Base-by-base conservation (phyloP, 2,797 vertebrate species). In the Perodicticus potto region DNA sequence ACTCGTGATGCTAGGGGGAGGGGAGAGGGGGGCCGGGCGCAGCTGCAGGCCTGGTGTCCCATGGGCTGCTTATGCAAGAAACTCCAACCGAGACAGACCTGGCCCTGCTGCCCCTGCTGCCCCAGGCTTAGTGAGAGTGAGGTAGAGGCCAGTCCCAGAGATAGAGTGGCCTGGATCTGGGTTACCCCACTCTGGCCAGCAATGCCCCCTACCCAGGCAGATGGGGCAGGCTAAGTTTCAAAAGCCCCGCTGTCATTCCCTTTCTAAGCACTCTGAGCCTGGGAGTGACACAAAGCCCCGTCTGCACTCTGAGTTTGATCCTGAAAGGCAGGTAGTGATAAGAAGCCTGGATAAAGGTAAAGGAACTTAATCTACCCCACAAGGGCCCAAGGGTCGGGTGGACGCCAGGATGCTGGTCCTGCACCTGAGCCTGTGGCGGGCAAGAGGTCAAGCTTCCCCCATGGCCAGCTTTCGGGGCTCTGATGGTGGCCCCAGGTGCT, bases 61-160 rank as follows among this genome's bases (percentile, higher is more conserved):
- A 37, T 67, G 37, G 67, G 86, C 88, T 2, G n/a, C 90, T 98
- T 97, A 97, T 96, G 94, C 90, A 97, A 98, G 92, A 85, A 70
- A 43, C 43, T 55, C 80, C 22, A 17, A 55, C 73, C 7, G 16
- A 16, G 23, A 20, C 25, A 6, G 20, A 45, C 86, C 77, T 17
- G 55, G 34, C 74, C 70, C 81, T 7, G 70, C 20, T 17, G 14
- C 43, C 74, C 70, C 81, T 7, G 70, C 20, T 17, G 14, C 43
- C 27, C 22, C 0, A 2, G 7, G 32, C 16, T n/a, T 17, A 19
- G n/a, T 0, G 37, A 17, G 37, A 23, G 34, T 2, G 25, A 2
- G 65, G 85, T 49, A 1, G 76, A 57, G 86, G 57, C 67, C 20
- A 1, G 53, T 8, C n/a, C 25, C 40, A 34, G 43, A 61, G 65